These are phyloP conservation scores for Cynocephalus volans DNA, from an alignment of 2,113 vertebrate genomes.

Conservation along the genomic window DNA sequence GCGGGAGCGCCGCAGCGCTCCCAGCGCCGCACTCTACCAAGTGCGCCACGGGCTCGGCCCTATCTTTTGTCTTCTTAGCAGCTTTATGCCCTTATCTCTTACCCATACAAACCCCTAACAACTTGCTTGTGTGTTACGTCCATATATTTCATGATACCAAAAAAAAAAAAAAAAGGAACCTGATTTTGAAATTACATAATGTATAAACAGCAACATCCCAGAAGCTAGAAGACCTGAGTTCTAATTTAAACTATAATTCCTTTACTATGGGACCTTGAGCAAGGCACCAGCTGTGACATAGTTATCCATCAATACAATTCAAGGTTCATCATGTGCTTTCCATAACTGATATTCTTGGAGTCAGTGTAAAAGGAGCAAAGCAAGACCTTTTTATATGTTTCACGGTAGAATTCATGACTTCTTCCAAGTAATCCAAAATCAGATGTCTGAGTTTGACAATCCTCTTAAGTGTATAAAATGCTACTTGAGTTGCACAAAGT, in stretches of 20 bases:
- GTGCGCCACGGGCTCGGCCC: too few relatives aligned
- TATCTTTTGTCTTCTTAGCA: slow-evolving; percentile 23
- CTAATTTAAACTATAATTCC: not conserved
- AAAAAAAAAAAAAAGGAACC: not conserved
- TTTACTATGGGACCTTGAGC: not conserved
- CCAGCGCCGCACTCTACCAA: too few relatives aligned
- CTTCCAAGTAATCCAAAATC: not conserved
- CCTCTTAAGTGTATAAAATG: not conserved
- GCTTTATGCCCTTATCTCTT: slow-evolving; percentile 50
- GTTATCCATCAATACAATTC: not conserved
- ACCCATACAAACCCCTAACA: slow-evolving; percentile 3
- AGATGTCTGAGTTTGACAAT: not conserved
- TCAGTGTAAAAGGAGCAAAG: not conserved
- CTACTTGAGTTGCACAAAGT: not conserved
- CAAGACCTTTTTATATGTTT: not conserved
- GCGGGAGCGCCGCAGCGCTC: too few relatives aligned
- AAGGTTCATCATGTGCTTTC: not conserved
- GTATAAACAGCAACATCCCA: not conserved
- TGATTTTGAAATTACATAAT: slow-evolving; percentile 7
- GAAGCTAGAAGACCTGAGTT: not conserved
- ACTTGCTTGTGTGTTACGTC: not conserved
- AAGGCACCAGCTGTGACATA: not conserved
- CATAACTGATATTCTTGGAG: not conserved
- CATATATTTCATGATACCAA: not conserved
- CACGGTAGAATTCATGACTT: not conserved